Evolutionary conservation across 2,888 invertebrate species (phyloP), one percentile per base, ranked within the genome.

Genomic region (Melinaea marsaeus): DNA sequence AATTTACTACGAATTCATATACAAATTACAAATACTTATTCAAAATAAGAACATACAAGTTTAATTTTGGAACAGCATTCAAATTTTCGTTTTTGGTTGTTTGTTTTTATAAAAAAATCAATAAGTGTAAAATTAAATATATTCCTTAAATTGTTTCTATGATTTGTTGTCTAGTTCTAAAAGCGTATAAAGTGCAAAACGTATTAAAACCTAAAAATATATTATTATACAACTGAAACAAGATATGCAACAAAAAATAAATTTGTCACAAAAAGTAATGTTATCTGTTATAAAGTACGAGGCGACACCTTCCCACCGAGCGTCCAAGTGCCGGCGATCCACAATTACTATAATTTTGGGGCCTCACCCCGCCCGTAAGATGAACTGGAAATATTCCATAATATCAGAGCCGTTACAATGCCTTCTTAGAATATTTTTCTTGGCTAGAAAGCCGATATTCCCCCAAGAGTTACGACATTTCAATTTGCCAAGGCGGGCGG

Each of bases 401-500:
- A 88, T 88, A 88, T 85, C 86, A 81, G 78, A 78, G 85, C 82
- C 85, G 81, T 87, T 85, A 89, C 88, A 89, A 89, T 88, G 87
- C 85, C 86, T 85, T 86, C 84, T 84, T 75, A 81, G 88, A 89
- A 88, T 88, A 90, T 90, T 90, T 88, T 91, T 88, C 90, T 90
- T 86, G 84, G 83, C 85, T 85, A 87, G 88, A 90, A 90, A 90
- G 89, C 88, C 90, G 90, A 90, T 89, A 91, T 91, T 90, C 91
- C 91, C 91, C 86, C 81, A 90, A 90, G 91, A 91, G 89, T 90
- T 90, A 91, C 91, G 90, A 90, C 91, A 90, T 91, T 91, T 91
- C 91, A 91, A 91, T 91, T 91, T 91, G 91, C 91, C 88, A 91
- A 90, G 90, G 91, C 91, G 90, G 89, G 90, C 90, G 90, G 91